These are phyloP conservation scores for Panulirus ornatus DNA, from an alignment of 1,140 invertebrate genomes.

Conservation along the genomic window DNA sequence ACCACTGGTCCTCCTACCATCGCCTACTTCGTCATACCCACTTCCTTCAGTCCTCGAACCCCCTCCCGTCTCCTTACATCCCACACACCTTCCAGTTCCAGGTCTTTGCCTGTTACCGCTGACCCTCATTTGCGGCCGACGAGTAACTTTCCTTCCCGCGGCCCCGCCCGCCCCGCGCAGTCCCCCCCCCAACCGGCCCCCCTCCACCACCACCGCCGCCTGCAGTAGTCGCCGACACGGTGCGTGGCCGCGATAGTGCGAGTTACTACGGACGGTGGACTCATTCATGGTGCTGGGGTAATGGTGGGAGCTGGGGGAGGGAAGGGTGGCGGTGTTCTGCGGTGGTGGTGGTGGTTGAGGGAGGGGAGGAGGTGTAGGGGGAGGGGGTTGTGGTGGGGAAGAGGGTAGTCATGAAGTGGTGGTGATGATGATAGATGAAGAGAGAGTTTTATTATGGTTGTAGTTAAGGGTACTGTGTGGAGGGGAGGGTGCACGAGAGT, in stretches of 20 bases:
- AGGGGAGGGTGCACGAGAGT: no score
- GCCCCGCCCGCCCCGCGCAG: background rate
- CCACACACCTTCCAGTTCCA: background rate
- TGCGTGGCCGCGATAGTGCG: conserved; percentile 68
- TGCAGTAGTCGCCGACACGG: conserved; percentile 54
- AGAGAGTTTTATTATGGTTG: background rate
- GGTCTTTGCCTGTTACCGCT: background rate
- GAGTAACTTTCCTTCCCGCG: conserved; percentile 28
- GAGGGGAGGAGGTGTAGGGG: background rate
- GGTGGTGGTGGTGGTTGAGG: background rate
- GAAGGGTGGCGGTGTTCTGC: no score
- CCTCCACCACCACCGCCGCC: background rate
- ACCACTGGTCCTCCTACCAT: background rate
- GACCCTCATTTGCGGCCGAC: conserved; percentile 1
- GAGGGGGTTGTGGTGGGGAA: background rate
- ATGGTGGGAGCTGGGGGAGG: background rate
- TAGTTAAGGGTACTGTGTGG: no score
- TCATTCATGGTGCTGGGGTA: conserved; percentile 48
- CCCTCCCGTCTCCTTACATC: background rate
- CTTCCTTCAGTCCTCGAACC: background rate
- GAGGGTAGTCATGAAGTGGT: background rate
- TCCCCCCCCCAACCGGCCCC: background rate
- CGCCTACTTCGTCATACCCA: background rate
- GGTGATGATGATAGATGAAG: background rate
- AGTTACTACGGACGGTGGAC: conserved; percentile 53